Evolutionary conservation across 2,888 invertebrate genomes (phyloP), one percentile per base, ranked within the genome.

Genomic region (Melipona beecheii): DNA sequence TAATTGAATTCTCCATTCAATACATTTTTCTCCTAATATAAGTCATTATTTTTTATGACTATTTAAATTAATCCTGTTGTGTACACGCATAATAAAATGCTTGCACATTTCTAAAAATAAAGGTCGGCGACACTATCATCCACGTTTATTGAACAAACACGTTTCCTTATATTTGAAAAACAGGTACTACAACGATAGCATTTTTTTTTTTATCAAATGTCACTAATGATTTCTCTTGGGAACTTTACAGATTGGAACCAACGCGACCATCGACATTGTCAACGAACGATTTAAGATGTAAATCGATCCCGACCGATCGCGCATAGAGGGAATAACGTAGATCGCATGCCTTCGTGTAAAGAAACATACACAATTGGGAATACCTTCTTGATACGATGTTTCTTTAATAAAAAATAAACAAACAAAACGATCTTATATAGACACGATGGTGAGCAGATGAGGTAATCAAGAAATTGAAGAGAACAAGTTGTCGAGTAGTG

Each of bases 351-450:
- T 52, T 68, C 24, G 17, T 68, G 2, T 58, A 9, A 76, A 69
- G 19, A 31, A 62, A 62, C 19, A 58, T 71, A 78, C 78, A 52
- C 54, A 74, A 60, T 73, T 50, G 27, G 13, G 9, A 50, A 72
- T 56, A 60, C 62, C 72, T 81, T 27, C 62, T 56, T 65, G 54
- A 54, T 78, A 71, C 65, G 70, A 17, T 69, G 52, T 74, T 64
- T 31, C 74, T 86, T 89, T 89, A 83, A 89, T 89, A 76, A 83
- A 83, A 84, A 81, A 56, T 78, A 84, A 84, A 76, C 65, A 75
- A 75, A 81, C 83, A 76, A 82, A 75, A 82, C 72, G 66, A 72
- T 69, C 83, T 86, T 81, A 83, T 58, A 58, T 76, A 81, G 80
- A 72, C 83, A 78, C 78, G 65, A 74, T 72, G 65, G 24, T 54